Conservation (phyloP, 2,888 invertebrate species). For the Eupithecia insigniata region DNA sequence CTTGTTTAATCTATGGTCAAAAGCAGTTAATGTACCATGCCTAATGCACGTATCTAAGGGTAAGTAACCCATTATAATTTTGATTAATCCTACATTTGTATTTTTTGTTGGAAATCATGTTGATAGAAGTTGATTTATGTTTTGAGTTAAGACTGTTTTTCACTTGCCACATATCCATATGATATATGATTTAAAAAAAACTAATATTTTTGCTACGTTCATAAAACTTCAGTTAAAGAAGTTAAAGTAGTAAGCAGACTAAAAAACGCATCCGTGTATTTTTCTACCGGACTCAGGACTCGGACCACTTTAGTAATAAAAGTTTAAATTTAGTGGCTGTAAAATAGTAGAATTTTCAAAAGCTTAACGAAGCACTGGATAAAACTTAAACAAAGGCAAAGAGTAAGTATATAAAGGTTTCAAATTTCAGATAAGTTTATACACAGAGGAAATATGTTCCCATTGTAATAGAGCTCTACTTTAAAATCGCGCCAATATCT, state of each 20-base stretch:
- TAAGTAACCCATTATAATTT: slow-evolving; percentile 32
- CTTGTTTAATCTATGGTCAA: slow-evolving; percentile 45
- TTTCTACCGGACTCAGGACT: too few species aligned
- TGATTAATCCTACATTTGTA: slow-evolving; percentile 22
- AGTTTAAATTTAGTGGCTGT: neutral
- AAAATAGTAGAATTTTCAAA: neutral
- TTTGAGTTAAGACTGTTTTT: neutral
- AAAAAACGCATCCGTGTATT: neutral
- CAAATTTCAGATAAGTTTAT: neutral
- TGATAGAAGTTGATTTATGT: slow-evolving; percentile 21
- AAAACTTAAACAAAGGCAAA: neutral
- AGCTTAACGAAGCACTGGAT: neutral
- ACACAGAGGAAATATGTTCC: slow-evolving; percentile 12
- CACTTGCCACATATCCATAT: neutral
- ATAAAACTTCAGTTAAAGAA: neutral
- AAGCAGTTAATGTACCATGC: slow-evolving; percentile 60
- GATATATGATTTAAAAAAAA: neutral
- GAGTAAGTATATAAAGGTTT: slow-evolving; percentile 1
- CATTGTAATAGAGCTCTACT: slow-evolving; percentile 14
- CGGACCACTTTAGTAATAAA: neutral
- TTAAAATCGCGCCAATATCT: slow-evolving; percentile 23
- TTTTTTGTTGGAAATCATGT: slow-evolving; percentile 19
- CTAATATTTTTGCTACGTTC: neutral
- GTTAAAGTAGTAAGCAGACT: too few species aligned
- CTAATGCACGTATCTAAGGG: slow-evolving; percentile 49